phyloP scores from a whole-genome alignment of 30 jellyfish, hydroid and myxozoan genomes.

The Clytia hemisphaerica region DNA sequence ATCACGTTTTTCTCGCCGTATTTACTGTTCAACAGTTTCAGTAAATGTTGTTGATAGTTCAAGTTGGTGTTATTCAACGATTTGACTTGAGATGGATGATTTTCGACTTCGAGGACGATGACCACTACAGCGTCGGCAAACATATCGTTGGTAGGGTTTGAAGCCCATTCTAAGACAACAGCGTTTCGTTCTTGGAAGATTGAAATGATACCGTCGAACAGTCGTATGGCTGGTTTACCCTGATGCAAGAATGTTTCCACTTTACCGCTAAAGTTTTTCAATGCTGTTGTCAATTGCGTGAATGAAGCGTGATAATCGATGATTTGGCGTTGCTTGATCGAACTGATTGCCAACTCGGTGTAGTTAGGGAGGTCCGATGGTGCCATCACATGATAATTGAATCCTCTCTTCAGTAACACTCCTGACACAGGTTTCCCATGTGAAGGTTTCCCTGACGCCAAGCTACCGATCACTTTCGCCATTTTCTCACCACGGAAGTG shows the following conservation, averaged over 20 bases:
- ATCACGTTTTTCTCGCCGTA: conserved; percentile 71
- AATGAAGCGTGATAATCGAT: conserved; percentile 75
- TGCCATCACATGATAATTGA: conserved; percentile 94
- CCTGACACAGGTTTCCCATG: conserved; percentile 96
- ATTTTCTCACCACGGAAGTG: conserved; percentile 97
- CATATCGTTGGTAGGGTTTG: conserved; percentile 89
- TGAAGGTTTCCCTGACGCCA: conserved; percentile 87
- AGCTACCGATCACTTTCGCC: conserved; percentile 99
- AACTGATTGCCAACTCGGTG: conserved; percentile 79
- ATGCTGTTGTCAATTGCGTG: conserved; percentile 39
- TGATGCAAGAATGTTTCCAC: conserved; percentile 63
- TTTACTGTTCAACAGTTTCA: conserved; percentile 54
- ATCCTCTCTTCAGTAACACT: conserved; percentile 82
- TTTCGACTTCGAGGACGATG: conserved; percentile 78
- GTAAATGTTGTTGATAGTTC: conserved; percentile 75
- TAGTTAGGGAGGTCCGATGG: conserved; percentile 87
- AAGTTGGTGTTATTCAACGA: conserved; percentile 40
- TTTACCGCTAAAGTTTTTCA: conserved; percentile 73
- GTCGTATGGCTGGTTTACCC: conserved; percentile 71
- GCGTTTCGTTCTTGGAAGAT: conserved; percentile 68
- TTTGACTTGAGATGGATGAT: conserved; percentile 64
- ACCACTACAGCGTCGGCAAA: conserved; percentile 84
- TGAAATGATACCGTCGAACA: conserved; percentile 50
- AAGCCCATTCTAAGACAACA: conserved; percentile 81
- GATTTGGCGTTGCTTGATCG: conserved; percentile 80